phyloP scores from a whole-genome alignment of 1,140 invertebrate genomes.

The Drosophila bipectinata region DNA sequence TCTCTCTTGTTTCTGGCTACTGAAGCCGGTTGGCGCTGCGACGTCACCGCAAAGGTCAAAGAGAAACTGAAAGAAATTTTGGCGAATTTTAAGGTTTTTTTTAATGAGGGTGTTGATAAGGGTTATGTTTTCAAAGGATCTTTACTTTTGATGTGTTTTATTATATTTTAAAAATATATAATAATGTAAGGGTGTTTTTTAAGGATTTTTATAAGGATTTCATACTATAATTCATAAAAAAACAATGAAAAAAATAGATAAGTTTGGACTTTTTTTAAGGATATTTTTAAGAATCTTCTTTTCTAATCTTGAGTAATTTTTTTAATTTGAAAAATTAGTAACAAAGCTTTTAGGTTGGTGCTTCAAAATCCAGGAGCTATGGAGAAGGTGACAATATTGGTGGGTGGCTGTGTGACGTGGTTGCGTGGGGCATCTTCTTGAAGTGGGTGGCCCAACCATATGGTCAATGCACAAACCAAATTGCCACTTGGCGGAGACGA shows the following conservation, averaged over 20 bases:
- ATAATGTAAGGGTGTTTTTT: too few species aligned
- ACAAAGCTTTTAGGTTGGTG: too few species aligned
- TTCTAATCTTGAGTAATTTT: too few species aligned
- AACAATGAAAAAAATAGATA: background rate
- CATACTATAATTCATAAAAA: too few species aligned
- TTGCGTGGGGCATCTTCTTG: slow-evolving; percentile 15
- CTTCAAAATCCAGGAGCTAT: too few species aligned
- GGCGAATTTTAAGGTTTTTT: background rate
- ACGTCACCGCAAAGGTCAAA: slow-evolving; percentile 72
- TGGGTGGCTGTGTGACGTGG: background rate
- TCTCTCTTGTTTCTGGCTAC: slow-evolving; percentile 14
- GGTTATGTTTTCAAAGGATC: too few species aligned
- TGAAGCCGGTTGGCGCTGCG: slow-evolving; percentile 32
- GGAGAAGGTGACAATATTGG: background rate
- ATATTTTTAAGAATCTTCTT: too few species aligned
- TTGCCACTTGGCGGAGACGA: slow-evolving; percentile 56
- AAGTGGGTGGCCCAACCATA: slow-evolving; percentile 47
- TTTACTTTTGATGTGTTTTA: too few species aligned
- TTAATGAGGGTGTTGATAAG: too few species aligned
- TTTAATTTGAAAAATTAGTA: too few species aligned
- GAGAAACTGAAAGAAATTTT: slow-evolving; percentile 8
- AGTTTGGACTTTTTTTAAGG: background rate
- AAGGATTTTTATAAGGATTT: too few species aligned
- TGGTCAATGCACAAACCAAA: slow-evolving; percentile 73
- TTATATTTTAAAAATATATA: too few species aligned